Evolutionary conservation across 2,888 invertebrate genomes (phyloP).

Genomic region (Amphipoea lucens): DNA sequence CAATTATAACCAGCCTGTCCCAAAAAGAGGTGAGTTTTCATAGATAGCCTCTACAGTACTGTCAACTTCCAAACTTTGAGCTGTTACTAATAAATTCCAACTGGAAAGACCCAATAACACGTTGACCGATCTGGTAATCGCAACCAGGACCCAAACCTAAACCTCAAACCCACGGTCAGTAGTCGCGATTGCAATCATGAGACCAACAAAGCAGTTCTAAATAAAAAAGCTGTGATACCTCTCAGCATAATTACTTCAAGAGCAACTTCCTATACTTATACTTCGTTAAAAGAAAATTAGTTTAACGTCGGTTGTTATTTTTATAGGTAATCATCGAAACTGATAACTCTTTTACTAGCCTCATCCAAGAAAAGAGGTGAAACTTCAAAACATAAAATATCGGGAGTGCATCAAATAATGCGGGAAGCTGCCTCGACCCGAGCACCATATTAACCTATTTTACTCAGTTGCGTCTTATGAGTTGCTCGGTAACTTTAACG

Average conservation of each 20-base stretch:
- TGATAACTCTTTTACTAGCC: slow-evolving; percentile 11
- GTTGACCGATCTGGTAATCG: not conserved
- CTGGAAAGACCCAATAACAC: too few relatives aligned
- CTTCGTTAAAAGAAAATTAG: not conserved
- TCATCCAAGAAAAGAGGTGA: slow-evolving; percentile 17
- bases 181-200: not conserved
- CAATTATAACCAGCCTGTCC: too few relatives aligned
- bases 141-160: not conserved
- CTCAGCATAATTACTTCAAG: not conserved
- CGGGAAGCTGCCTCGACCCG: slow-evolving; percentile 26
- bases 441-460: slow-evolving; percentile 51
- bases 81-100: too few relatives aligned
- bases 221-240: not conserved
- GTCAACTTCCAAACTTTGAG: not conserved
- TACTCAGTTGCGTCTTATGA: slow-evolving; percentile 42
- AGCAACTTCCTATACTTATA: not conserved
- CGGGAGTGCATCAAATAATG: slow-evolving; percentile 53
- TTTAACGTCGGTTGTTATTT: slow-evolving; percentile 15
- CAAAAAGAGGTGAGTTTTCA: too few relatives aligned
- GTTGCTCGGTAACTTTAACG: slow-evolving; percentile 31
- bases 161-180: not conserved
- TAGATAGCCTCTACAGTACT: too few relatives aligned
- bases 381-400: slow-evolving; percentile 49
- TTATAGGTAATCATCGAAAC: slow-evolving; percentile 26
- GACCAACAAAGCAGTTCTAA: not conserved